These are phyloP conservation scores for Sarcoramphus papa DNA, from an alignment of 2,797 vertebrate species.

Conservation along the genomic window DNA sequence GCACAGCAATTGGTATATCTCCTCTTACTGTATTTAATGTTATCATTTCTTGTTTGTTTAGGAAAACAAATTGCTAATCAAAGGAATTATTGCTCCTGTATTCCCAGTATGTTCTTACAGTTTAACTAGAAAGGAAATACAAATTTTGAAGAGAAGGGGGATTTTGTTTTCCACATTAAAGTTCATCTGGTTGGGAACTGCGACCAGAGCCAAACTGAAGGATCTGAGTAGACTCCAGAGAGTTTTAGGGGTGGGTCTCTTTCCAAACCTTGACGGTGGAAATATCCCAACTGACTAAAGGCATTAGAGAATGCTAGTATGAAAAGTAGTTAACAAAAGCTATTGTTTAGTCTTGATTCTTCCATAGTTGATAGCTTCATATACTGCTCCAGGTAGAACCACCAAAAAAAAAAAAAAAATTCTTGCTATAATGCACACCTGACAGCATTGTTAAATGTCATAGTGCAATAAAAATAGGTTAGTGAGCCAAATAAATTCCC, in stretches of 20 bases:
- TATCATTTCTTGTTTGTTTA: not conserved
- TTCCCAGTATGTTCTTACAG: not conserved
- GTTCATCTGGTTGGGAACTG: not conserved
- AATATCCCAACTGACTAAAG: not conserved
- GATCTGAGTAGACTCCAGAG: not conserved
- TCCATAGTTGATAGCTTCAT: not conserved
- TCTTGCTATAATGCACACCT: not conserved
- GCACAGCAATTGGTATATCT: not conserved
- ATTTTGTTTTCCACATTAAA: not conserved
- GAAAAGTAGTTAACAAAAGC: not conserved
- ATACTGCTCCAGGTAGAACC: not conserved
- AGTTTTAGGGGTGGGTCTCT: not conserved
- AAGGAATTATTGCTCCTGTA: not conserved
- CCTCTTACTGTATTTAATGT: not conserved
- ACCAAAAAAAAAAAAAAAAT: not conserved
- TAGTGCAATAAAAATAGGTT: not conserved
- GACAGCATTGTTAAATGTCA: not conserved
- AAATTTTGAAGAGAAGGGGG: not conserved
- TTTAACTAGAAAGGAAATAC: not conserved
- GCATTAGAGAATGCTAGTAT: not conserved
- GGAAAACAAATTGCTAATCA: not conserved
- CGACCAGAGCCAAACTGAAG: not conserved
- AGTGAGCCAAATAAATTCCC: not conserved
- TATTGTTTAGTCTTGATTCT: not conserved
- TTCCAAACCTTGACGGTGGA: not conserved